Conservation (phyloP, 23 tunicate genomes). For the Diplosoma virens region DNA sequence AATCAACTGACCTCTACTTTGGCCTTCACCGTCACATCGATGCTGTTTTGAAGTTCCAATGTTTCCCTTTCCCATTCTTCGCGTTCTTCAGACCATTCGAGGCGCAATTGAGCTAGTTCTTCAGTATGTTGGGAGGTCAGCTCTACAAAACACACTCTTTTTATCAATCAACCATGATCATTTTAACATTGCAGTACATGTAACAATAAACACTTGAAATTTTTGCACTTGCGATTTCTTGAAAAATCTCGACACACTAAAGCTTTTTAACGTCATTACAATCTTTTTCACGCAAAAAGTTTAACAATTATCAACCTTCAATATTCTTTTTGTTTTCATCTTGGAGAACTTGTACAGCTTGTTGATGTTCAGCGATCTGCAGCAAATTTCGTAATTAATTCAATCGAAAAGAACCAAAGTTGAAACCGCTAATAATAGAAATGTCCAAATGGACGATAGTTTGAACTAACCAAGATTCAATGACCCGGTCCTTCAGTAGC, state of each 20-base stretch:
- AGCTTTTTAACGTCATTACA: not conserved
- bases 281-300: no score
- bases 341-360: not conserved
- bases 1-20: slow-evolving; percentile 71
- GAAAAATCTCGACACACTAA: not conserved
- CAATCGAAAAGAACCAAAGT: no score
- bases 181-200: no score
- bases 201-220: no score
- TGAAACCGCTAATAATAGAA: no score
- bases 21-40: slow-evolving; percentile 35
- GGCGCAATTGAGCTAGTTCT: slow-evolving; percentile 29
- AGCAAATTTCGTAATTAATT: no score
- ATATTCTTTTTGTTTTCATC: not conserved
- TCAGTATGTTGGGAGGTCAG: slow-evolving; percentile 10
- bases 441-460: no score
- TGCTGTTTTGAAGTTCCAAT: slow-evolving; percentile 28
- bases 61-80: slow-evolving; percentile 38
- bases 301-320: slow-evolving; percentile 4
- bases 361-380: not conserved
- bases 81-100: slow-evolving; percentile 42
- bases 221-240: no score
- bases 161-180: no score
- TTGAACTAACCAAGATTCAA: no score
- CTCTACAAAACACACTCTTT: slow-evolving; percentile 2
- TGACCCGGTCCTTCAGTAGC: no score